Base-by-base conservation (phyloP, 2,888 invertebrate genomes). In the Monoplex corrugatus region DNA sequence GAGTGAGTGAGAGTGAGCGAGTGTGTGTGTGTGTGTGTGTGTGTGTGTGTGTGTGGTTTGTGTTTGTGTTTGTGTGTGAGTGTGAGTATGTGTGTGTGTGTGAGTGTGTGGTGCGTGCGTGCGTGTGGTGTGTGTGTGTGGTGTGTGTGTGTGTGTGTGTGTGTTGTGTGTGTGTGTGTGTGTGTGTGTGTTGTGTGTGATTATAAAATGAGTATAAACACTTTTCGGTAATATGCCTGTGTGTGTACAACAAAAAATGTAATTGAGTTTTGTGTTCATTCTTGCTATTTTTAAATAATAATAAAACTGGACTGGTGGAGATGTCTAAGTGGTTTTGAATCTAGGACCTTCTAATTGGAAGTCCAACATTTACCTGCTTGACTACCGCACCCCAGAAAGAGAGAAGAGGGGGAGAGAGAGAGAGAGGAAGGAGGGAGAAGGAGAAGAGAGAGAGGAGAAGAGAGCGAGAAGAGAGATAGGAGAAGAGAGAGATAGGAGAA, bases 131-230 rank as follows among this genome's bases (percentile, higher is more conserved):
- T 8, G 68, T 13, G 68, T 3, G 32, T 68, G 32, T 8, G 68
- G 68, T 8, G 68, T 68, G 68, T 3, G 32, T 68, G 68, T 13
- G 68, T n/a, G 68, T 13, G 68, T 68, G 68, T 68, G 68, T 68
- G 68, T n/a, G 68, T 68, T 68, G 68, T 68, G 68, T n/a, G 68
- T 68, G 68, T n/a, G 68, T 68, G 68, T n/a, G 68, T 68, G 68
- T 68, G 68, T 28, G 68, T 68, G 68, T n/a, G 68, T 68, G 68
- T n/a, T n/a, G n/a, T n/a, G n/a, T n/a, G n/a, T n/a, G n/a, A n/a
- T n/a, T n/a, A n/a, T n/a, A n/a, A n/a, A n/a, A n/a, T n/a, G n/a
- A n/a, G n/a, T n/a, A n/a, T n/a, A n/a, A n/a, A n/a, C n/a, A n/a
- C n/a, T n/a, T n/a, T n/a, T n/a, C n/a, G n/a, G n/a, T n/a, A n/a